phyloP scores from a whole-genome alignment of 2,888 invertebrate species.

The Torymus aiolomorphi region DNA sequence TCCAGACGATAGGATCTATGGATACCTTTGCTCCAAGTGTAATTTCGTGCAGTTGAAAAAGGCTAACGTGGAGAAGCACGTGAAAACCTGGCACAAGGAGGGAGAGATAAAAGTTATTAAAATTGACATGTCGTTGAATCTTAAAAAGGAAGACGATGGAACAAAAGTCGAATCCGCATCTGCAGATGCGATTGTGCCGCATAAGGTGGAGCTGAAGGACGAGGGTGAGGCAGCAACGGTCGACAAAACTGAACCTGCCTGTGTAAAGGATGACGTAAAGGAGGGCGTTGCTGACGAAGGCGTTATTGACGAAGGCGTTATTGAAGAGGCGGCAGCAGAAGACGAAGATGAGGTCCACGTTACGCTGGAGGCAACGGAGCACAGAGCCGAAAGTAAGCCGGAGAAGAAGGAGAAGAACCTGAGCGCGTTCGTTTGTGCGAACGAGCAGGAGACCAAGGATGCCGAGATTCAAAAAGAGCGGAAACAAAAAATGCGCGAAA shows the following conservation, averaged over 20 bases:
- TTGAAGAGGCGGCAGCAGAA: background rate
- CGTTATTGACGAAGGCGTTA: no score
- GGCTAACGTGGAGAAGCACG: constrained; percentile 80
- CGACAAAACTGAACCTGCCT: background rate
- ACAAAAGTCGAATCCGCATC: background rate
- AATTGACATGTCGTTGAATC: constrained; percentile 71
- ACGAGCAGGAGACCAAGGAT: constrained; percentile 75
- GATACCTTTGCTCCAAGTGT: constrained; percentile 84
- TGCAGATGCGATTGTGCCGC: constrained; percentile 21
- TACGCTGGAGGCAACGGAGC: constrained; percentile 40
- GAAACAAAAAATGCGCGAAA: constrained; percentile 77
- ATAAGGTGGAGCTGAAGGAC: constrained; percentile 62
- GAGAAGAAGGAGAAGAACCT: constrained; percentile 64
- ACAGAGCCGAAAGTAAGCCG: constrained; percentile 31
- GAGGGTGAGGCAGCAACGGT: constrained; percentile 51
- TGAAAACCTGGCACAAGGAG: constrained; percentile 77
- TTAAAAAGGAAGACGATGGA: constrained; percentile 45
- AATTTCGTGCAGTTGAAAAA: constrained; percentile 84
- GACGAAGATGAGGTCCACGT: constrained; percentile 37
- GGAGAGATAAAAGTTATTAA: constrained; percentile 76
- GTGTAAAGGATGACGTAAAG: no score
- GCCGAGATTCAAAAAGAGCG: constrained; percentile 76
- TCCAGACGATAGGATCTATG: constrained; percentile 71
- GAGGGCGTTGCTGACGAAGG: no score
- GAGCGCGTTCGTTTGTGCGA: constrained; percentile 72